Evolutionary conservation across 2,888 invertebrate genomes (phyloP).

Genomic region (Aproaerema taeniolella): DNA sequence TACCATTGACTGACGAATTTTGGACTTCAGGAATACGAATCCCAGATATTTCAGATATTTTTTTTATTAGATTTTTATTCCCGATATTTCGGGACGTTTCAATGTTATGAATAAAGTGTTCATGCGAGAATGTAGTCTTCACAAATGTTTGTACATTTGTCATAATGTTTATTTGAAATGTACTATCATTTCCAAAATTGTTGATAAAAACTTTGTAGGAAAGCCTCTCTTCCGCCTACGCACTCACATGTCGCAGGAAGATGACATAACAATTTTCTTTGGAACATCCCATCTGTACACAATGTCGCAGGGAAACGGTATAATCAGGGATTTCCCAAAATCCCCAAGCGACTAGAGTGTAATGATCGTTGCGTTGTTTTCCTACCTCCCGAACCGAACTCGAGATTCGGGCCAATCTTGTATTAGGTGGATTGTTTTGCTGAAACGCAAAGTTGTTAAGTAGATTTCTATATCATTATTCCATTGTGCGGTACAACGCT

Average conservation of each 20-base stretch:
- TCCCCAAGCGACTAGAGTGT: constrained; percentile 13
- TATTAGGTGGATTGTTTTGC: constrained; percentile 6
- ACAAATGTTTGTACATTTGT: too few species aligned
- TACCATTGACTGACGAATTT: too few species aligned
- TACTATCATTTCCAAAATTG: too few species aligned
- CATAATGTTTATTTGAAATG: too few species aligned
- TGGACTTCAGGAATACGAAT: too few species aligned
- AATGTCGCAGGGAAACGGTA: constrained; percentile 10
- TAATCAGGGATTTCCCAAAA: constrained; percentile 15
- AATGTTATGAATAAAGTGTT: too few species aligned
- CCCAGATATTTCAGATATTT: too few species aligned
- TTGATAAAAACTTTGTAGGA: too few species aligned
- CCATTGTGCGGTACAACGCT: neutral
- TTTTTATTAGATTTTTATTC: too few species aligned
- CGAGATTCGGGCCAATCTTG: constrained; percentile 6
- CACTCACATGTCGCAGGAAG: constrained; percentile 3
- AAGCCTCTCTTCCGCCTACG: too few species aligned
- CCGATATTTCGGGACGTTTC: too few species aligned
- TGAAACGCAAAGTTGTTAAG: constrained; percentile 6
- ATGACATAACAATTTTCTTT: constrained; percentile 13
- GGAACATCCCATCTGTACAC: constrained; percentile 10
- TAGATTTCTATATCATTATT: constrained; percentile 1
- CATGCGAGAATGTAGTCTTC: too few species aligned
- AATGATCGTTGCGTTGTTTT: constrained; percentile 14
- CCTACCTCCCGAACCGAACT: constrained; percentile 11